Base-by-base conservation (phyloP, 2,797 vertebrate genomes). In the Salarias fasciatus region DNA sequence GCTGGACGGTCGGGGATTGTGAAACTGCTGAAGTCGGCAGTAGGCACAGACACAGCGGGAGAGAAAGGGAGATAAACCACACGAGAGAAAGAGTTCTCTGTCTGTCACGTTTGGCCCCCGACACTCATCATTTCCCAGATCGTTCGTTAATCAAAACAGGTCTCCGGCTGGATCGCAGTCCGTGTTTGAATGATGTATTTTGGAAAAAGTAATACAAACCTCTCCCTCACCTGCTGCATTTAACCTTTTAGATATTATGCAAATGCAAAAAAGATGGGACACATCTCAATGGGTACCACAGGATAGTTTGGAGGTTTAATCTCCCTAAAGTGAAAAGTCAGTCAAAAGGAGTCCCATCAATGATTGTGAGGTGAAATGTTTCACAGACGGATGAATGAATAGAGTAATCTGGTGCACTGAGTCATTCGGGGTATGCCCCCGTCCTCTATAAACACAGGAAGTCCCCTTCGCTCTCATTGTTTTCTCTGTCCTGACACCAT, bases 1-100 rank as follows among this genome's bases (percentile, higher is more conserved):
- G 83, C 85, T 72, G 82, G 70, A 69, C 53, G 59, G 74, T 68
- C 14, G 68, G 88, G 89, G 91, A 92, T 93, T 93, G 90, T 89
- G 91, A 93, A 93, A 93, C 87, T 92, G 92, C 92, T 92, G 91
- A 93, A 91, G 90, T 92, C 64, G 88, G 91, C 92, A 92, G 79
- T 85, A 79, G 85, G 79, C 83, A 85, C 79, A 84, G 77, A 84
- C 80, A 75, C 54, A 56, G 79, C 30, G 77, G 72, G 36, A 38
- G 9, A 38, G 36, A 38, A 9, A 35, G 33, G 33, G 75, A 77
- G 75, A 57, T 67, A 63, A 63, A 72, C 14, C 5, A 14, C 9
- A 8, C 6, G 5, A 69, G 53, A 70, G 69, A 80, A 51, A 77
- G 65, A 74, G 63, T 57, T 71, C 65, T 68, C 56, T 74, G 60